Base-by-base conservation (phyloP, 2,888 invertebrate genomes). In the Neoscelio sp. region DNA sequence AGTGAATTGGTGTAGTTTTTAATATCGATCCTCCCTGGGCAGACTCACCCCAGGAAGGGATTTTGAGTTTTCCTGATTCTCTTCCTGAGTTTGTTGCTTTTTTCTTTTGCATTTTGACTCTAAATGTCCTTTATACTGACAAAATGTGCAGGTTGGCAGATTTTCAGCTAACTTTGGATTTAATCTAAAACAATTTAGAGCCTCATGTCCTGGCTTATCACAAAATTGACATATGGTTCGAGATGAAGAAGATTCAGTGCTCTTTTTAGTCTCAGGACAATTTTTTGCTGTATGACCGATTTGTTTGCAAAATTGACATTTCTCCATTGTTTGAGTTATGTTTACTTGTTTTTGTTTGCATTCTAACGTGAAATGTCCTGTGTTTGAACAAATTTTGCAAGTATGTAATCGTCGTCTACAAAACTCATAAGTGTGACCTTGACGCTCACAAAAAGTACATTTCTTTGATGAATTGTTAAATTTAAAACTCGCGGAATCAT, bases 221-320 rank as follows among this genome's bases (percentile, higher is more conserved):
- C 71, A 71, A 20, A 52, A 71, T 26, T 71, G 60, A 12, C 62
- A 62, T 10, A 44, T 13, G 7, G 6, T 20, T 12, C 4, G 18
- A 3, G 6, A 7, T n/a, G n/a, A n/a, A n/a, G n/a, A n/a, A n/a
- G n/a, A n/a, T n/a, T n/a, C n/a, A n/a, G n/a, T 28, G 2, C 7
- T 15, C 4, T 23, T 42, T 20, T 7, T 20, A 2, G 30, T n/a
- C 5, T 10, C 33, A 1, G 40, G 35, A 15, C 70, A 70, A 1
- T n/a, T 10, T 50, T 70, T 70, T 30, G 70, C 70, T 3, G 18
- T 60, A 15, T 60, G 70, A 0, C 70, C 70, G 1, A 0, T 3
- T 50, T 20, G 28, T 6, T 15, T n/a, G 12, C 58, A 70, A 12
- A n/a, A 28, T 13, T 70, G 70, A n/a, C 70, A 70, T 17, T 58